phyloP scores from a whole-genome alignment of 1,140 invertebrate species.

The Gerris buenoi region DNA sequence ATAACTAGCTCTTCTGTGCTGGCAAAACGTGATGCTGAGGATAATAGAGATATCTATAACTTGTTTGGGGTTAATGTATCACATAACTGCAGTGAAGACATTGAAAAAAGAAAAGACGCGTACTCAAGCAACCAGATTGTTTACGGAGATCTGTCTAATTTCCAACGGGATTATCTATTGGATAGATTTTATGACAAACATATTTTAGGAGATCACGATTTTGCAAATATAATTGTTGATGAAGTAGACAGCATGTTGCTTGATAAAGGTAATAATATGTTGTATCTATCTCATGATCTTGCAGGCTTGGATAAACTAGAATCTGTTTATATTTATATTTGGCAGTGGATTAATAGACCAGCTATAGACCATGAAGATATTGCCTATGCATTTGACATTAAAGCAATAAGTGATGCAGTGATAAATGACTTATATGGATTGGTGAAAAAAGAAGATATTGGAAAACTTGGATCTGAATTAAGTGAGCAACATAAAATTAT shows the following conservation, averaged over 20 bases:
- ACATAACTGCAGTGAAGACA: constrained; percentile 22
- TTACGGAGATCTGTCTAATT: constrained; percentile 26
- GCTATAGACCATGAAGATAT: constrained; percentile 12
- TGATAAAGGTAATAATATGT: constrained; percentile 28
- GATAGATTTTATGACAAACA: constrained; percentile 24
- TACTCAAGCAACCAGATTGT: constrained; percentile 22
- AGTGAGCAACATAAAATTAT: neutral
- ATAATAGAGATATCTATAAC: constrained; percentile 19
- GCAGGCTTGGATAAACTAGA: constrained; percentile 27
- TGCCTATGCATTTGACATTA: neutral
- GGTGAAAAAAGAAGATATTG: neutral
- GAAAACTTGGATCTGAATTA: neutral
- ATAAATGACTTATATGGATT: neutral
- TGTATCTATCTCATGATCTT: constrained; percentile 26
- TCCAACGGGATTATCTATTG: constrained; percentile 26
- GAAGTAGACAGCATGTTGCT: constrained; percentile 31
- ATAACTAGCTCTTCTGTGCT: neutral
- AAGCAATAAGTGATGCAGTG: neutral
- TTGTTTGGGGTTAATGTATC: constrained; percentile 22
- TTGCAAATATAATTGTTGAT: constrained; percentile 26
- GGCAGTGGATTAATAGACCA: constrained; percentile 22
- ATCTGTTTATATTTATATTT: constrained; percentile 27
- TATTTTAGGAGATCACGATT: constrained; percentile 20
- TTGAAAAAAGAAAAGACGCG: constrained; percentile 17
- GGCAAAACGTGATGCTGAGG: neutral